Percentiles rank a stretch among this genome's conserved stretches.
phyloP scores from a whole-genome alignment of 2,888 invertebrate genomes.

The Syrphus vitripennis region DNA sequence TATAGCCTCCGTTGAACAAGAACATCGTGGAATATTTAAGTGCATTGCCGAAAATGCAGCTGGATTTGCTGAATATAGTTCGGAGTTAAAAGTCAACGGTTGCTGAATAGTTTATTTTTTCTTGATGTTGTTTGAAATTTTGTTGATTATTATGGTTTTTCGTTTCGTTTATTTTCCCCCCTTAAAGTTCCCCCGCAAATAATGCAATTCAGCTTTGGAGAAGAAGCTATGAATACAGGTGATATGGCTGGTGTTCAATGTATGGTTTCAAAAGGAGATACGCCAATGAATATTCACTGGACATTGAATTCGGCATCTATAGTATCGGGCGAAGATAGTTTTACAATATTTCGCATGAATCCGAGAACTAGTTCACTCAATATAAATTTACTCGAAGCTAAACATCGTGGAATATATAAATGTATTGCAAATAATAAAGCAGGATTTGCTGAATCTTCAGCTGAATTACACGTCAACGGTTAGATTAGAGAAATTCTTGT shows the following conservation, averaged over 20 bases:
- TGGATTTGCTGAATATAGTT: constrained; percentile 85
- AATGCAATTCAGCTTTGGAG: constrained; percentile 83
- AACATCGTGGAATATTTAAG: constrained; percentile 88
- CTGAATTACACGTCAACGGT: constrained; percentile 78
- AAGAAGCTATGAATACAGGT: constrained; percentile 83
- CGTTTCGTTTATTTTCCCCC: constrained; percentile 21
- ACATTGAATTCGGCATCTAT: constrained; percentile 84
- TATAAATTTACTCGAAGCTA: constrained; percentile 83
- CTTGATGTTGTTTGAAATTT: background rate
- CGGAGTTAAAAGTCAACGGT: constrained; percentile 89
- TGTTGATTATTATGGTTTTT: constrained; percentile 24
- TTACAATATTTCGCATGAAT: constrained; percentile 83
- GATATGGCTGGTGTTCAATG: constrained; percentile 86
- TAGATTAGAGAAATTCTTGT: constrained; percentile 74
- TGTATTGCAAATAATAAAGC: constrained; percentile 85
- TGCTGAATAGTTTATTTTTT: constrained; percentile 33
- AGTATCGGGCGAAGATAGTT: constrained; percentile 85
- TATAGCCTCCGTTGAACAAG: constrained; percentile 86
- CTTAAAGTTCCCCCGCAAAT: constrained; percentile 82
- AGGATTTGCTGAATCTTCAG: constrained; percentile 80
- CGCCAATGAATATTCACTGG: constrained; percentile 88
- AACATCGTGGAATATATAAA: constrained; percentile 85
- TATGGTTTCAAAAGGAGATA: constrained; percentile 88
- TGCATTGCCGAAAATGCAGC: constrained; percentile 88
- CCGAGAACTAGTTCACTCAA: constrained; percentile 83